These are phyloP conservation scores for Pimpla rufipes DNA, from an alignment of 2,888 invertebrate species.

Conservation along the genomic window DNA sequence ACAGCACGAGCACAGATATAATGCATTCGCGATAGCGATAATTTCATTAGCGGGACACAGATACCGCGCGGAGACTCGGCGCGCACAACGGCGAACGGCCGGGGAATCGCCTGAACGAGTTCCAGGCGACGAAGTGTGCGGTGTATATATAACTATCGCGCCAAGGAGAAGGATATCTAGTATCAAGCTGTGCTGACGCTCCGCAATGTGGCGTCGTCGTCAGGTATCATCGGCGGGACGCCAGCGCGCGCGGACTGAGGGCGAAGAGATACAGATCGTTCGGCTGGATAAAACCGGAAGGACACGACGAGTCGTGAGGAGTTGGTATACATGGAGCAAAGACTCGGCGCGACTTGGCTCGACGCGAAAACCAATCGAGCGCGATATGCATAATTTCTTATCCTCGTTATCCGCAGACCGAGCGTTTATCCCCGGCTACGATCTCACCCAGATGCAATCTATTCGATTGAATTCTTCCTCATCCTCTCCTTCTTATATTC, in stretches of 20 bases:
- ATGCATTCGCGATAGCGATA: constrained; percentile 35
- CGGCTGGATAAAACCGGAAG: constrained; percentile 58
- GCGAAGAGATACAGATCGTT: constrained; percentile 45
- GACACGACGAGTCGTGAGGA: constrained; percentile 45
- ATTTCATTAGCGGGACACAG: constrained; percentile 51
- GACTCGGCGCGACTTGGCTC: constrained; percentile 10
- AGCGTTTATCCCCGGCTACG: constrained; percentile 60
- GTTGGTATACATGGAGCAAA: constrained; percentile 28
- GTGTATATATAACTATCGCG: constrained; percentile 36
- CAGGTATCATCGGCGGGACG: constrained; percentile 26
- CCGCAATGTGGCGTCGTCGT: constrained; percentile 15
- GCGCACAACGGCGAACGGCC: too few relatives aligned
- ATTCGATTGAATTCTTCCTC: constrained; percentile 53
- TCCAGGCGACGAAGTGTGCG: constrained; percentile 18
- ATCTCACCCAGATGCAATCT: constrained; percentile 63
- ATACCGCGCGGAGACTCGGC: not conserved
- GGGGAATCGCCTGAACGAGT: not conserved
- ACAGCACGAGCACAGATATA: constrained; percentile 18
- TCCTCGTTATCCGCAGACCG: constrained; percentile 64
- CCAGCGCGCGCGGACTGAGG: too few relatives aligned
- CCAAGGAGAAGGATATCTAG: constrained; percentile 25
- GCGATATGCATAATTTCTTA: constrained; percentile 69
- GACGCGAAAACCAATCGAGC: constrained; percentile 59
- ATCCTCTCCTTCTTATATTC: constrained; percentile 43
- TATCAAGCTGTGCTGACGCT: constrained; percentile 35